These are phyloP conservation scores for Eupeodes luniger DNA, from an alignment of 2,888 invertebrate species.

Conservation along the genomic window DNA sequence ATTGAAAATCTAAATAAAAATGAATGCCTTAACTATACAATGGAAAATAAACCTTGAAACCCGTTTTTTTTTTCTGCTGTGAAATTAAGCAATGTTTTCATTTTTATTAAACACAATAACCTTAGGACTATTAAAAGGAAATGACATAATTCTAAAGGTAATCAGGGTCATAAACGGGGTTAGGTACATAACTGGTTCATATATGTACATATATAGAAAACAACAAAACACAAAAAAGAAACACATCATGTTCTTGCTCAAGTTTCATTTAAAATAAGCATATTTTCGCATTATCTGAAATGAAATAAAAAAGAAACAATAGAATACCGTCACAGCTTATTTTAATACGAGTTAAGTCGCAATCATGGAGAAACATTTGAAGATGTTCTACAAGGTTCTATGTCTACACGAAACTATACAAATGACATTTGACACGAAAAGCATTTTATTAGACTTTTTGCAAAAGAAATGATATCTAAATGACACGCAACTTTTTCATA, in stretches of 20 bases:
- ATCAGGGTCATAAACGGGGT: background rate
- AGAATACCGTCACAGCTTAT: constrained; percentile 50
- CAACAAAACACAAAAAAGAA: background rate
- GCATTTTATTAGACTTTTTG: constrained; percentile 7
- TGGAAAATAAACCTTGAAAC: background rate
- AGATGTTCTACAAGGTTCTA: constrained; percentile 9
- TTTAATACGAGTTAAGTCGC: constrained; percentile 3
- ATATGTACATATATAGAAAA: background rate
- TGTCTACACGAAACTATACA: background rate
- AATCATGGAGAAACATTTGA: constrained; percentile 20
- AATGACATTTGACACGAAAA: constrained; percentile 47
- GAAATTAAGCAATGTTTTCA: background rate
- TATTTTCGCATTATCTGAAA: constrained; percentile 77
- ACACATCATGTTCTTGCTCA: background rate
- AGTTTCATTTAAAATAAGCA: constrained; percentile 63
- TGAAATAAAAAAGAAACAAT: constrained; percentile 64
- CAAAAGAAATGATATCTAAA: background rate
- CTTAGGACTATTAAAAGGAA: background rate
- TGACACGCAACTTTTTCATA: background rate
- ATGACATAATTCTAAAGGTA: constrained; percentile 6
- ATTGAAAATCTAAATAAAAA: background rate
- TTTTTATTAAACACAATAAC: constrained; percentile 18
- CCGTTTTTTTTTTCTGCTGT: background rate
- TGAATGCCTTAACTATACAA: no score
- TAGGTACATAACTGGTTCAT: background rate